These are phyloP conservation scores for Thunnus albacares DNA, from an alignment of 2,797 vertebrate species.

Conservation along the genomic window DNA sequence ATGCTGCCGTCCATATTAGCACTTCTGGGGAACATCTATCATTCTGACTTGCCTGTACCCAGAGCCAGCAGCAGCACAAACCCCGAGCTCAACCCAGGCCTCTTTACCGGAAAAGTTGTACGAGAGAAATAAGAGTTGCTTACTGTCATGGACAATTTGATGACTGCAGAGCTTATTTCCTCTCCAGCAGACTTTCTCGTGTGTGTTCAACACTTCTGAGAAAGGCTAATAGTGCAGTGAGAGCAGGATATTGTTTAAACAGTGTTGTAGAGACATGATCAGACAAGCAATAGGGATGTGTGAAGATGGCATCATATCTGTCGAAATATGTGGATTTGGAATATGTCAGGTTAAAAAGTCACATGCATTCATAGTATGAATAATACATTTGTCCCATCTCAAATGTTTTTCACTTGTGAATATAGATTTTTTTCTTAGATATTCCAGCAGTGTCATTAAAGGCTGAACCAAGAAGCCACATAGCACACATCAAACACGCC, in stretches of 20 bases:
- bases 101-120: constrained; percentile 61
- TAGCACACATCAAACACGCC: too few species aligned
- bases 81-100: constrained; percentile 40
- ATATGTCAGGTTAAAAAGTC: not conserved
- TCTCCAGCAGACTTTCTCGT: constrained; percentile 39
- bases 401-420: not conserved
- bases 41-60: constrained; percentile 71
- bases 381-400: not conserved
- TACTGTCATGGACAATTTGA: constrained; percentile 65
- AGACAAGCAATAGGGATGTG: not conserved
- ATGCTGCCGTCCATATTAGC: constrained; percentile 77
- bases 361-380: not conserved
- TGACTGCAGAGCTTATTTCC: constrained; percentile 54
- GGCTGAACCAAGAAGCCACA: not conserved
- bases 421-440: not conserved
- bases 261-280: constrained; percentile 19
- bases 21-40: constrained; percentile 83
- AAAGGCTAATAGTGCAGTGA: constrained; percentile 35
- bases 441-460: not conserved
- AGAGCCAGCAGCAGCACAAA: constrained; percentile 47
- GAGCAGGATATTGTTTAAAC: constrained; percentile 43
- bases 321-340: not conserved
- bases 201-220: constrained; percentile 49
- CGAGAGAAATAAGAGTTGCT: constrained; percentile 63
- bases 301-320: not conserved